These are phyloP conservation scores for Atta colombica DNA, from an alignment of 1,140 invertebrate species.

Conservation along the genomic window DNA sequence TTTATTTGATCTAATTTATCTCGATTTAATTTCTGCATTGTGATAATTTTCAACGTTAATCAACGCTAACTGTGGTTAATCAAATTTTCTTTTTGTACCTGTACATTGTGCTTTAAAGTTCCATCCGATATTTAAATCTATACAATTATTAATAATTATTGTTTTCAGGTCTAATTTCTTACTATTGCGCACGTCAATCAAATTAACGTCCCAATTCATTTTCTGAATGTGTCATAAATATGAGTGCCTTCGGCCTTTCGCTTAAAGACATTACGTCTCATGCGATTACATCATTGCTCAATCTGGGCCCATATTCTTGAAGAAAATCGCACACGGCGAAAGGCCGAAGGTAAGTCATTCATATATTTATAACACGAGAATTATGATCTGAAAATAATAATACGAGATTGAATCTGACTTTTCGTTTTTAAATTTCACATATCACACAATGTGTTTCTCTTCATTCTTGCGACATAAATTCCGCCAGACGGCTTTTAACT, in stretches of 20 bases:
- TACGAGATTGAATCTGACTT: neutral
- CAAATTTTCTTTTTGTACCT: constrained; percentile 49
- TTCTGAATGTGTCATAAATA: no score
- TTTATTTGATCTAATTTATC: constrained; percentile 57
- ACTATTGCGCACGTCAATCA: no score
- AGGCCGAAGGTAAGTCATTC: no score
- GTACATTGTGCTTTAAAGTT: constrained; percentile 3
- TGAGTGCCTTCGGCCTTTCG: no score
- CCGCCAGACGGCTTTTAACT: constrained; percentile 29
- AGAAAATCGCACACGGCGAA: no score
- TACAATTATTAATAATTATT: neutral
- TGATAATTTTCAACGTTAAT: constrained; percentile 48
- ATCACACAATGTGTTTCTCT: neutral
- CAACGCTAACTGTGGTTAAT: constrained; percentile 61
- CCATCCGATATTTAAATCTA: neutral
- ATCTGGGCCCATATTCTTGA: no score
- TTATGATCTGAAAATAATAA: neutral
- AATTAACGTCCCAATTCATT: no score
- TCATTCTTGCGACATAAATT: constrained; percentile 32
- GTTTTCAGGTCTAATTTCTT: no score
- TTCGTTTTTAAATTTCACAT: constrained; percentile 12
- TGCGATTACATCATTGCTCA: no score
- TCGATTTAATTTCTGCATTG: constrained; percentile 54
- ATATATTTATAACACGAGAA: neutral
- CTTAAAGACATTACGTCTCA: no score